Evolutionary conservation across 2,113 vertebrate genomes (phyloP), one percentile per base, ranked within the genome.

Genomic region (Pomatorhinus ruficollis): DNA sequence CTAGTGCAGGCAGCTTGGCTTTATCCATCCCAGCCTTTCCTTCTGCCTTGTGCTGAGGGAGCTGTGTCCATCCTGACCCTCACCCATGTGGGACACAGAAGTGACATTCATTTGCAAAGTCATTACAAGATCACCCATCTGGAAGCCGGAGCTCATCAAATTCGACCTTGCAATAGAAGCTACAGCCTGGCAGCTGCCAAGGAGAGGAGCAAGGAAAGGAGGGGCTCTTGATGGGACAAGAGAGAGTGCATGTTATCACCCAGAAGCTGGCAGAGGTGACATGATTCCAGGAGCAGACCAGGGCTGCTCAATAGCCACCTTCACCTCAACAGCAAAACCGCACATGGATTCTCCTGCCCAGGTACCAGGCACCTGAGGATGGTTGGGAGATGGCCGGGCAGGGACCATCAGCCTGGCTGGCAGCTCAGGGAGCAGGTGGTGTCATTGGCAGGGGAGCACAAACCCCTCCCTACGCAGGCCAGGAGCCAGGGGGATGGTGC

Each of bases 391-490:
- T 2, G 1, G 5, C 45, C 3, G 9, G 70, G 53, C 52, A 49
- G 76, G 86, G 50, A 74, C 23, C 61, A 25, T 27, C 72, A 63
- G 42, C 35, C 70, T 47, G 50, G 71, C 81, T 8, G 1, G 72
- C 69, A 80, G 85, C 69, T 50, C 24, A 3, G 53, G 70, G 30
- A 95, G 35, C 97, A 97, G 96, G 91, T 91, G 95, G 92, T 60
- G 35, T 35, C 23, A 22, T 40, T 2, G 0, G 63, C 74, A 74
- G 94, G 88, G 65, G 44, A 89, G 39, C 12, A 2, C 76, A 80
- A 91, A 59, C 15, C 50, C 80, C 49, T 84, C 47, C 30, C 33
- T 0, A 0, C 0, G 0, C 0, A 2, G 87, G 70, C 64, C 2
- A 0, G 71, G 61, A 91, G 84, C 78, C 89, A 91, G 77, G 25